These are phyloP conservation scores for Phrynocephalus guinanensis DNA, from an alignment of 2,797 vertebrate species.

Conservation along the genomic window DNA sequence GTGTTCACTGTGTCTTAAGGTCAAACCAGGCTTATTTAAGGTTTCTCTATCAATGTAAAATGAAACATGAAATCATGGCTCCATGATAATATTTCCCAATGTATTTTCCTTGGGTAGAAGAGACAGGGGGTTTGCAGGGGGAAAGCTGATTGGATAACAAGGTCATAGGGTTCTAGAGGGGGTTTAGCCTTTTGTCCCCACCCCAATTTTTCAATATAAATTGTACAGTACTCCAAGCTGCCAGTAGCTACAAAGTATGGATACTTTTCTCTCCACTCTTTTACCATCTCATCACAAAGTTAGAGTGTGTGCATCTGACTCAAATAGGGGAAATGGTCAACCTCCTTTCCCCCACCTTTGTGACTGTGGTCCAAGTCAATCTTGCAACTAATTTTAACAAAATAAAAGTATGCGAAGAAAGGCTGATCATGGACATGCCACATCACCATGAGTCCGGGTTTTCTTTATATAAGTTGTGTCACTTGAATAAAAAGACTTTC, in stretches of 20 bases:
- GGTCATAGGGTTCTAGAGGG: neutral
- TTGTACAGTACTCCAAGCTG: too few relatives aligned
- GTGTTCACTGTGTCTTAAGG: constrained; percentile 13
- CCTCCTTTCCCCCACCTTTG: neutral
- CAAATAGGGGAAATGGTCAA: neutral
- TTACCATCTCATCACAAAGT: neutral
- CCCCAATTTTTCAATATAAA: neutral
- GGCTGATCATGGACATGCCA: neutral
- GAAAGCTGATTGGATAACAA: neutral
- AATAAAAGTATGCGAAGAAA: neutral
- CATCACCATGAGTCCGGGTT: neutral
- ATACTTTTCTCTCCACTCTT: neutral
- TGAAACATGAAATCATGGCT: neutral
- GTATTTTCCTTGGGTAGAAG: constrained; percentile 14
- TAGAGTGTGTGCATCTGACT: neutral
- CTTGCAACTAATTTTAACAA: neutral
- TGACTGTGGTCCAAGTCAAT: neutral
- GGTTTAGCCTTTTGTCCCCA: neutral
- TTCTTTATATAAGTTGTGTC: neutral
- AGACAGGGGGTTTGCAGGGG: neutral
- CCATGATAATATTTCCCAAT: neutral
- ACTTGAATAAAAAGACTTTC: neutral
- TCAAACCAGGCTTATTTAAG: neutral
- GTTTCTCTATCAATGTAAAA: neutral
- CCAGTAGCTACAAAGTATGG: neutral